These are phyloP conservation scores for Dipodomys merriami DNA, from an alignment of 2,113 vertebrate genomes.

Conservation along the genomic window DNA sequence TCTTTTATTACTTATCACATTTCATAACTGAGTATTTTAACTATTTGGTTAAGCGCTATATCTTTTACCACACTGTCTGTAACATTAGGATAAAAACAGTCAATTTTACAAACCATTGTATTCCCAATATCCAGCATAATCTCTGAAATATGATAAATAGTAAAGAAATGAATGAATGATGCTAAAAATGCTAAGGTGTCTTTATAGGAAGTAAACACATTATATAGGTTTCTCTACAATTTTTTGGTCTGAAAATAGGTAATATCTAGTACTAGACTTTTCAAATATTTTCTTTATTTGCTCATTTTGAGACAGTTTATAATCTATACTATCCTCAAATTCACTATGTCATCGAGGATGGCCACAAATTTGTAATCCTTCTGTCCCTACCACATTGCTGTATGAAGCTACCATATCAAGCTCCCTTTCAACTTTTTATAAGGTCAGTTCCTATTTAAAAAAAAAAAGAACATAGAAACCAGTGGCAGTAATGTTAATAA, in stretches of 20 bases:
- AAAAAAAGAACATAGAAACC: not conserved
- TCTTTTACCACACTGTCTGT: not conserved
- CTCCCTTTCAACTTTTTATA: not conserved
- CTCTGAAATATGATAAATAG: not conserved
- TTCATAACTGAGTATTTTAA: slow-evolving; percentile 21
- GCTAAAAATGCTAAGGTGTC: slow-evolving; percentile 7
- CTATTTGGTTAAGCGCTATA: slow-evolving; percentile 45
- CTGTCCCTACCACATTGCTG: too few relatives aligned
- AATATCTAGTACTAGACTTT: not conserved
- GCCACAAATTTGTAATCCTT: not conserved
- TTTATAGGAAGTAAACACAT: not conserved
- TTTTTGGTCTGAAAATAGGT: slow-evolving; percentile 43
- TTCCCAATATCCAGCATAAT: not conserved
- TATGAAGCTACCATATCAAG: too few relatives aligned
- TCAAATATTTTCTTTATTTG: not conserved
- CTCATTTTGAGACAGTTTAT: too few relatives aligned
- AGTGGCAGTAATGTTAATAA: slow-evolving; percentile 9
- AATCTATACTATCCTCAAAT: too few relatives aligned
- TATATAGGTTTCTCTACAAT: not conserved
- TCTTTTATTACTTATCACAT: slow-evolving; percentile 16
- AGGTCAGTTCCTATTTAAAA: not conserved
- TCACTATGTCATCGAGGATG: not conserved
- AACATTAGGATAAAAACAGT: not conserved
- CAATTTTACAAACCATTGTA: slow-evolving; percentile 26
- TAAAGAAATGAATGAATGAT: slow-evolving; percentile 63